A percentile compares a stretch with the other conserved stretches of the same genome.
Evolutionary conservation across 2,113 vertebrate species (phyloP).

Genomic region (Bostrychus sinensis): DNA sequence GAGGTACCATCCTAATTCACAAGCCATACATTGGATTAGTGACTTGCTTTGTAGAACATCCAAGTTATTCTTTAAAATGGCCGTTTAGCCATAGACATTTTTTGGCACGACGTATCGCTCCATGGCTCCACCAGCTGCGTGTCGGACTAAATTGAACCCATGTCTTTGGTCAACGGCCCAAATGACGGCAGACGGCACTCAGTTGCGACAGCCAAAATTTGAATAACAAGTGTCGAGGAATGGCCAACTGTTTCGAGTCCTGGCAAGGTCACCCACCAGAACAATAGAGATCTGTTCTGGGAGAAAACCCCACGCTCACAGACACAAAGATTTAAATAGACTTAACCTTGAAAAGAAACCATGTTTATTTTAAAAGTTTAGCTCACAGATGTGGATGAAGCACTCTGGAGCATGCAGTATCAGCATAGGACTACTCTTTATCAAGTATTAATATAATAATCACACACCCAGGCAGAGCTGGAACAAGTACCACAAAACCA

Average conservation of each 20-base stretch:
- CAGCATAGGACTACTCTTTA: too few relatives aligned
- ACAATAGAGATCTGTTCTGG: constrained; percentile 59
- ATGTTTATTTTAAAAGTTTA: background rate
- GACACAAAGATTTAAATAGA: constrained; percentile 34
- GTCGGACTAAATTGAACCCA: constrained; percentile 55
- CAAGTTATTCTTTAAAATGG: background rate
- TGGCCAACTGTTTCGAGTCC: constrained; percentile 70
- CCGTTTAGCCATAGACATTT: background rate
- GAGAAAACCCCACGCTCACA: constrained; percentile 38
- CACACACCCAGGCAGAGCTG: too few relatives aligned
- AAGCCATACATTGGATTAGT: background rate
- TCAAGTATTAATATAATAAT: too few relatives aligned
- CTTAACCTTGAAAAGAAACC: constrained; percentile 7
- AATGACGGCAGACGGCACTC: constrained; percentile 54
- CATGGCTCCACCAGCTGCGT: constrained; percentile 64
- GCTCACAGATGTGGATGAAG: background rate
- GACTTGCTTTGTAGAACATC: background rate
- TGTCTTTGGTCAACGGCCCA: constrained; percentile 56
- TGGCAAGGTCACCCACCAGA: constrained; percentile 50
- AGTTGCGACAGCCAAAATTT: constrained; percentile 65
- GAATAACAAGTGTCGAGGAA: constrained; percentile 74
- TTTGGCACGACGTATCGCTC: constrained; percentile 4
- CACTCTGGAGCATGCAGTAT: background rate
- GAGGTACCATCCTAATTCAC: too few relatives aligned
- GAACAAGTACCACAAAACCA: too few relatives aligned